phyloP scores from a whole-genome alignment of 2,113 vertebrate genomes.

The Axis porcinus region DNA sequence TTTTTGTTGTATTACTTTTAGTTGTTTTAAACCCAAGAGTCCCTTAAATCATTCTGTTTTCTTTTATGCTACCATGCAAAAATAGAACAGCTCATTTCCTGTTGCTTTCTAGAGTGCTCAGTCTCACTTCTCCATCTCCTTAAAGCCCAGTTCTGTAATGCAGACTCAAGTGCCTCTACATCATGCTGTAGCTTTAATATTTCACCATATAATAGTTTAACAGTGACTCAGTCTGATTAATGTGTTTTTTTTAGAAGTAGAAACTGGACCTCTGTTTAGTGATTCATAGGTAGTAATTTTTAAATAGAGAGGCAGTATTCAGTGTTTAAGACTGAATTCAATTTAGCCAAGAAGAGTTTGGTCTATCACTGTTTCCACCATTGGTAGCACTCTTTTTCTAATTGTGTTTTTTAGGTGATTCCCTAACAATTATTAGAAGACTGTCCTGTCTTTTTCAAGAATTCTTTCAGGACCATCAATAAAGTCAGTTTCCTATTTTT shows the following conservation, averaged over 20 bases:
- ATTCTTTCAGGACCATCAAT: slow-evolving; percentile 30
- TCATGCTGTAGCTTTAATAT: slow-evolving; percentile 22
- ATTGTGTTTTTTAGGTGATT: neutral
- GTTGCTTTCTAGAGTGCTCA: slow-evolving; percentile 56
- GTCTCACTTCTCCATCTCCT: neutral
- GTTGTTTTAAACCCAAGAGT: slow-evolving; percentile 56
- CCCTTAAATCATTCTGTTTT: slow-evolving; percentile 55
- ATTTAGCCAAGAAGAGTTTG: neutral
- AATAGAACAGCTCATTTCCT: slow-evolving; percentile 63
- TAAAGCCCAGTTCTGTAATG: slow-evolving; percentile 43
- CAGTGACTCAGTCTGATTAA: slow-evolving; percentile 8
- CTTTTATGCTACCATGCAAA: slow-evolving; percentile 49
- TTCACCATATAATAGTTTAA: slow-evolving; percentile 22
- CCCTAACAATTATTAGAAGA: neutral
- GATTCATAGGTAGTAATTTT: slow-evolving; percentile 38
- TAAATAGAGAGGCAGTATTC: neutral
- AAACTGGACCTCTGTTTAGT: slow-evolving; percentile 29
- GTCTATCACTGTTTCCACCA: neutral
- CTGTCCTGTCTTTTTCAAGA: neutral
- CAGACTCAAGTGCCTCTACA: slow-evolving; percentile 41
- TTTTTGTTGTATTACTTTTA: slow-evolving; percentile 41
- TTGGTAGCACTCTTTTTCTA: neutral
- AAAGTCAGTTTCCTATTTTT: neutral
- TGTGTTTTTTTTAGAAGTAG: slow-evolving; percentile 38
- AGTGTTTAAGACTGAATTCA: neutral